A percentile compares a stretch with the other conserved stretches of the same genome.
These are phyloP conservation scores for Terebella lapidaria DNA, from an alignment of 2,888 invertebrate species.

Conservation along the genomic window DNA sequence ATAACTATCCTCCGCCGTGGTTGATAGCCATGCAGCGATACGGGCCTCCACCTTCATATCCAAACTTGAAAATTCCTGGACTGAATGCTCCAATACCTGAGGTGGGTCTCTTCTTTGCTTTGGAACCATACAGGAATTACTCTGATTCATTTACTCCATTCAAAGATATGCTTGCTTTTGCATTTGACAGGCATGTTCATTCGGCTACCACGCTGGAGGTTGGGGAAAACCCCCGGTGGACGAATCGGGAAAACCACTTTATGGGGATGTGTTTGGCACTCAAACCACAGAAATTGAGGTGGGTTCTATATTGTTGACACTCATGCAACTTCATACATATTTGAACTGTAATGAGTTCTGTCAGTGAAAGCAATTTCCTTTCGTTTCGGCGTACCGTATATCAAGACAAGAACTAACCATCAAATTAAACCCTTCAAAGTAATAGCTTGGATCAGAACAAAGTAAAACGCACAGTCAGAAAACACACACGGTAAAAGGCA, in stretches of 20 bases:
- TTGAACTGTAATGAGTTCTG: too few relatives aligned
- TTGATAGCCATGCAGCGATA: slow-evolving; percentile 95
- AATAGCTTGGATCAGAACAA: too few relatives aligned
- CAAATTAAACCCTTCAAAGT: background rate
- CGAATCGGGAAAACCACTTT: slow-evolving; percentile 93
- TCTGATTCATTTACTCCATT: background rate
- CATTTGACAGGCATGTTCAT: slow-evolving; percentile 67
- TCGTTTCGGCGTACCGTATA: too few relatives aligned
- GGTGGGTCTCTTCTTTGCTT: slow-evolving; percentile 25
- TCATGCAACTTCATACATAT: background rate
- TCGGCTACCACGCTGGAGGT: slow-evolving; percentile 96
- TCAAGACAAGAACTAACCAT: background rate
- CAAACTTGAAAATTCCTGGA: slow-evolving; percentile 95
- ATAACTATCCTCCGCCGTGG: slow-evolving; percentile 82
- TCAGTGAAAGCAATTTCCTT: background rate
- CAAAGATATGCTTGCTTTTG: background rate
- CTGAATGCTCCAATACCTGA: slow-evolving; percentile 98
- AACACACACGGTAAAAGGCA: too few relatives aligned
- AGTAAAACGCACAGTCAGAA: too few relatives aligned
- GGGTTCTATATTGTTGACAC: too few relatives aligned
- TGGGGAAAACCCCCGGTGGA: slow-evolving; percentile 99
- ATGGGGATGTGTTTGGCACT: slow-evolving; percentile 95
- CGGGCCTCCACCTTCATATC: slow-evolving; percentile 98
- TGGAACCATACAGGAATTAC: background rate
- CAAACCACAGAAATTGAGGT: slow-evolving; percentile 14